Evolutionary conservation across 1,140 invertebrate species (phyloP).

Genomic region (Sycophaga agraensis): DNA sequence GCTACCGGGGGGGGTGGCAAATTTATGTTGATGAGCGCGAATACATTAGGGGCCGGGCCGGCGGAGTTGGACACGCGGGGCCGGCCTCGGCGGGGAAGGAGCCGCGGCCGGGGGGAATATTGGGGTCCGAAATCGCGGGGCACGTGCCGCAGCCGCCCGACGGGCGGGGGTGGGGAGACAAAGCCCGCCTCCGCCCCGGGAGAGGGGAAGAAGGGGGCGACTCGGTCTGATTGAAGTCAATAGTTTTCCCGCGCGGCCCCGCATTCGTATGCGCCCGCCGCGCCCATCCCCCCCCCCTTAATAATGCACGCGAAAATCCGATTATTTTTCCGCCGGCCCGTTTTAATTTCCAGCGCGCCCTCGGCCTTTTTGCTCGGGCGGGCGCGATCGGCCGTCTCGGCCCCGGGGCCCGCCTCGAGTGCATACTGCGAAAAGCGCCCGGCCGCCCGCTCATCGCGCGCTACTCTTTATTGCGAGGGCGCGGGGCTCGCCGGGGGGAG

Average conservation of each 20-base stretch:
- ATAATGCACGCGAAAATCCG: constrained; percentile 56
- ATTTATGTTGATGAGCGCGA: too few species aligned
- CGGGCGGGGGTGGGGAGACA: not conserved
- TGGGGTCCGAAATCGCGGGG: too few species aligned
- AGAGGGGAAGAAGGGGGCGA: constrained; percentile 31
- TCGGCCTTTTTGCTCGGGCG: constrained; percentile 6
- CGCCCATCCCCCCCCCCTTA: constrained; percentile 39
- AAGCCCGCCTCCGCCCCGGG: not conserved
- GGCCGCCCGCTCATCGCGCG: not conserved
- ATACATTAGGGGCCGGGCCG: constrained; percentile 16
- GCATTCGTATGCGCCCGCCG: not conserved
- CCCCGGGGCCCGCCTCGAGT: too few species aligned
- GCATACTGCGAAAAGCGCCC: too few species aligned
- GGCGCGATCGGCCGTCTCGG: not conserved
- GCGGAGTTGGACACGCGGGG: too few species aligned
- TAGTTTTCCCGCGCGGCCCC: constrained; percentile 41
- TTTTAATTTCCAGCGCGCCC: constrained; percentile 52
- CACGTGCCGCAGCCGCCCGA: too few species aligned
- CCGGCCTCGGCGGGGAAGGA: too few species aligned
- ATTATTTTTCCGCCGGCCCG: constrained; percentile 54
- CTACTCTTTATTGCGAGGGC: constrained; percentile 14
- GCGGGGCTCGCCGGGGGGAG: not conserved
- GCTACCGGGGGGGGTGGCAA: too few species aligned
- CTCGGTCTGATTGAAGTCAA: constrained; percentile 50
- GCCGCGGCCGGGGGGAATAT: too few species aligned